Evolutionary conservation across 2,797 vertebrate species (phyloP).

Genomic region (Danio aesculapii): DNA sequence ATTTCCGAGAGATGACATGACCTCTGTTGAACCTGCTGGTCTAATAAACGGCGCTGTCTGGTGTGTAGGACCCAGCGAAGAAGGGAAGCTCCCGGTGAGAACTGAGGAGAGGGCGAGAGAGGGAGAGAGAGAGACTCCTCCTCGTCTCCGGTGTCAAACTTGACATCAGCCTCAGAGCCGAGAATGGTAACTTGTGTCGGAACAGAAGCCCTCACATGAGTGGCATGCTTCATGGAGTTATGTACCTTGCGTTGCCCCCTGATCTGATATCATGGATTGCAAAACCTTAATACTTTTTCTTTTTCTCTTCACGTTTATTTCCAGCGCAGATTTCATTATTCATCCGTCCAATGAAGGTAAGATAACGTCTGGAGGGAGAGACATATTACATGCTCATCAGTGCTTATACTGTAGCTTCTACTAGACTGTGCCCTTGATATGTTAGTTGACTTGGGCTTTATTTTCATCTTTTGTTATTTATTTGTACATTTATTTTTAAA

Average conservation of each 20-base stretch:
- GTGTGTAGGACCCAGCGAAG: slow-evolving; percentile 84
- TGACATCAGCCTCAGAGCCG: slow-evolving; percentile 83
- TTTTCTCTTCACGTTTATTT: slow-evolving; percentile 74
- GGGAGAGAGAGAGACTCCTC: slow-evolving; percentile 78
- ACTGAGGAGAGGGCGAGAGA: slow-evolving; percentile 46
- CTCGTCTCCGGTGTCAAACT: slow-evolving; percentile 89
- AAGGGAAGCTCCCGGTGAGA: slow-evolving; percentile 56
- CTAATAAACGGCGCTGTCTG: slow-evolving; percentile 51
- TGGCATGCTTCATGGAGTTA: slow-evolving; percentile 93
- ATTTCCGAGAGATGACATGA: slow-evolving; percentile 57
- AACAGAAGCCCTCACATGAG: slow-evolving; percentile 83
- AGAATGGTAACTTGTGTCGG: slow-evolving; percentile 84
- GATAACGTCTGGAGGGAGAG: slow-evolving; percentile 57
- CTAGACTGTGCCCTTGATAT: slow-evolving; percentile 8
- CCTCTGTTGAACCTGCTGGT: slow-evolving; percentile 75
- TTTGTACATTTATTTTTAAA: too few species aligned
- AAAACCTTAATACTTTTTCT: slow-evolving; percentile 81
- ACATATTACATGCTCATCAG: slow-evolving; percentile 40
- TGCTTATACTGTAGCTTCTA: slow-evolving; percentile 26
- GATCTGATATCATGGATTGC: slow-evolving; percentile 93
- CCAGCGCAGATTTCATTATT: slow-evolving; percentile 74
- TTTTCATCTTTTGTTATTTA: not conserved
- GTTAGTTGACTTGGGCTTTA: slow-evolving; percentile 25
- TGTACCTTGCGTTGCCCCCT: slow-evolving; percentile 87
- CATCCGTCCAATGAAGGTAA: slow-evolving; percentile 95